Percentiles rank a stretch among this genome's conserved stretches.
Conservation (phyloP, 2,113 vertebrate genomes). For the Eurypyga helias region DNA sequence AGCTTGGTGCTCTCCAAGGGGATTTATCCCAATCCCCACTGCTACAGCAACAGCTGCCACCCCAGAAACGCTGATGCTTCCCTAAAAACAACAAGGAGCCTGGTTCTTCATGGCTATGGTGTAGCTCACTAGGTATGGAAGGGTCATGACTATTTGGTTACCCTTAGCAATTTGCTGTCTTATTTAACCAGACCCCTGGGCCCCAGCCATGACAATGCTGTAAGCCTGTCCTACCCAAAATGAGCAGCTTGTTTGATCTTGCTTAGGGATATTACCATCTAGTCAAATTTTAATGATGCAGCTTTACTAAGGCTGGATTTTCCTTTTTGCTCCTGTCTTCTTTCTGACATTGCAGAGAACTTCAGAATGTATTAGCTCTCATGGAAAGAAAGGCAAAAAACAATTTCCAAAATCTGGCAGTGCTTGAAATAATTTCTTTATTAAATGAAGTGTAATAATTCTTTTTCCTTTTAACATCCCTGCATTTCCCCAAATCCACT, state of each 20-base stretch:
- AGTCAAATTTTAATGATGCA: background rate
- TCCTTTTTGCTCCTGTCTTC: background rate
- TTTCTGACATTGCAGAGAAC: background rate
- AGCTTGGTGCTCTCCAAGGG: background rate
- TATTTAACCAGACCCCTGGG: background rate
- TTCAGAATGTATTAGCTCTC: background rate
- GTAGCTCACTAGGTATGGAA: background rate
- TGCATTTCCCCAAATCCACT: background rate
- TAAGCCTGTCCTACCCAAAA: background rate
- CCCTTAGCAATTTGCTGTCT: background rate
- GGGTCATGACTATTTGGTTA: background rate
- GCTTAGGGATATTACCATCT: background rate
- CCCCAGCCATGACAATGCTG: background rate
- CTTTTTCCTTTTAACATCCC: background rate
- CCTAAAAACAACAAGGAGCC: background rate
- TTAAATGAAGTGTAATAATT: background rate
- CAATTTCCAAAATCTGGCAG: background rate
- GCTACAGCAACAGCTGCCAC: background rate
- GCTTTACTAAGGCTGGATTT: background rate
- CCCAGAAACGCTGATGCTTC: background rate
- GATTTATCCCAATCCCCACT: background rate
- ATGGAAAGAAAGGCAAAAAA: background rate
- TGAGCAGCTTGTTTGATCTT: background rate
- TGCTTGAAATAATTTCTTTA: background rate
- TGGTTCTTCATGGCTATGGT: background rate